Evolutionary conservation across 2,888 invertebrate species (phyloP), one percentile per base, ranked within the genome.

Genomic region (Drosophila tanythrix): DNA sequence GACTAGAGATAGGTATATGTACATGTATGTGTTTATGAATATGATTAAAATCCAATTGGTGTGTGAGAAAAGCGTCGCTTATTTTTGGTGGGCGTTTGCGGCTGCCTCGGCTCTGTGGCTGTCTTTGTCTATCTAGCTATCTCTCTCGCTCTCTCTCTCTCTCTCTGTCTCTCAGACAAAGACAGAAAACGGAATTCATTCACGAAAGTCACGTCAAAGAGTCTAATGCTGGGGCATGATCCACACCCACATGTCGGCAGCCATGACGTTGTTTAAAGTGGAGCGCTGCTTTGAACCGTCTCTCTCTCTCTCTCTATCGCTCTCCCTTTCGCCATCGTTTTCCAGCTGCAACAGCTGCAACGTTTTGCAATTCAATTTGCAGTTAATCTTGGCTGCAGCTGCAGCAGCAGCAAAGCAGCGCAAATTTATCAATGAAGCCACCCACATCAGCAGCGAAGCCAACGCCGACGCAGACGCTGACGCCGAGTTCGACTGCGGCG

Each of bases 341-440:
- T 38, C 63, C 53, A 50, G 50, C 33, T 43, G 70, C 81, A 46
- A 74, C 91, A 90, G 91, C 92, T 91, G 91, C 91, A 90, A 67
- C 70, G 67, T 82, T 87, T 89, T 86, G 85, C 87, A 86, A 88
- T 87, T 88, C 84, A 89, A 88, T 91, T 91, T 88, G 90, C 91
- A 91, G 88, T 85, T 79, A 82, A 89, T 85, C 83, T 83, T 79
- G 56, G 71, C 66, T 43, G 21, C 74, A 66, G 70, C 76, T 68
- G 72, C 73, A 70, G 40, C 59, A 33, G 59, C 76, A 55, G 48
- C 58, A 50, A 38, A 33, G 70, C 70, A 38, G 63, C 38, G 50
- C 64, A 64, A 86, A 89, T 91, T 91, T 91, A 91, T 92, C 91
- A 91, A 91, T 91, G 91, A 87, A 92, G 75, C 86, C 91, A 85